Evolutionary conservation across 2,888 invertebrate genomes (phyloP).

Genomic region (Microplitis deprimator): DNA sequence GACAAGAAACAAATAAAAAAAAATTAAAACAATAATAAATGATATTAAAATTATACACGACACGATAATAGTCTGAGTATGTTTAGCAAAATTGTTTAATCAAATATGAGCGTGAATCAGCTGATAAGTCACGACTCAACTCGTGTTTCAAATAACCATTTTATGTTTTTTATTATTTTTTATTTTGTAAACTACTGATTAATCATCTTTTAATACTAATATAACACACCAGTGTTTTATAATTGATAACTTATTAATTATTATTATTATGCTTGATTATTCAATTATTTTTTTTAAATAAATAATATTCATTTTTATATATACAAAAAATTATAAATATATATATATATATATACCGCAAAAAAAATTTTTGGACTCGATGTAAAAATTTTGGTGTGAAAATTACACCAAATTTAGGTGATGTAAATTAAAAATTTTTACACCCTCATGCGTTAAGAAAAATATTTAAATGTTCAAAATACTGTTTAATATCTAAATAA

Average conservation of each 20-base stretch:
- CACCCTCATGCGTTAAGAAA: too few species aligned
- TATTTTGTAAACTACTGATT: slow-evolving; percentile 21
- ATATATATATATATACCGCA: too few species aligned
- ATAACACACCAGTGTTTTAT: neutral
- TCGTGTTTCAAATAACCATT: slow-evolving; percentile 12
- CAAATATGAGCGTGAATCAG: slow-evolving; percentile 30
- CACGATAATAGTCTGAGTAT: neutral
- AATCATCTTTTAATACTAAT: slow-evolving; percentile 2
- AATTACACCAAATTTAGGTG: too few species aligned
- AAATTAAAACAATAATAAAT: slow-evolving; percentile 5
- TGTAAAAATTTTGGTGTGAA: too few species aligned
- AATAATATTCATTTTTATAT: too few species aligned
- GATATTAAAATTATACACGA: slow-evolving; percentile 12
- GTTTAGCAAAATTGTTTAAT: slow-evolving; percentile 25
- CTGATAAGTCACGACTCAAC: slow-evolving; percentile 23
- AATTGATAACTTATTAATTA: neutral
- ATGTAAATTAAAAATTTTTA: too few species aligned
- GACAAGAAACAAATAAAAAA: slow-evolving; percentile 5
- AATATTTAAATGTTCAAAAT: too few species aligned
- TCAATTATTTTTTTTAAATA: neutral
- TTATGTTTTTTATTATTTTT: slow-evolving; percentile 10
- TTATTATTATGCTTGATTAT: neutral
- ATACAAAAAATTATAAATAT: too few species aligned
- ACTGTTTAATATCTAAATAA: too few species aligned
- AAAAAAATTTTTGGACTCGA: too few species aligned